phyloP scores from a whole-genome alignment of 1,140 invertebrate species.

The Palaemon carinicauda region DNA sequence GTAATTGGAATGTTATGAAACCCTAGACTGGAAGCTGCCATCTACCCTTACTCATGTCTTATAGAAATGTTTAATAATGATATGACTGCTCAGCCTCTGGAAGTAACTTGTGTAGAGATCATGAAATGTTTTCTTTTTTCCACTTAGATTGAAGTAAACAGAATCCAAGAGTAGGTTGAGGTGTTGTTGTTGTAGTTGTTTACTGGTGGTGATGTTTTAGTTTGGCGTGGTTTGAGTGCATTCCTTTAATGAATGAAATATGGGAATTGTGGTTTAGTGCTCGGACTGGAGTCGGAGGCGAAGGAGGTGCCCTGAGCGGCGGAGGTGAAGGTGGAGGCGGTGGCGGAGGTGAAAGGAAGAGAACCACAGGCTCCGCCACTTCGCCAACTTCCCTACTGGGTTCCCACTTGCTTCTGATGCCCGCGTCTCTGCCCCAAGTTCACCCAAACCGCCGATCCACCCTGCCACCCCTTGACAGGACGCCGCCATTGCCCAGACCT shows the following conservation, averaged over 20 bases:
- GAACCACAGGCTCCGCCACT: not conserved
- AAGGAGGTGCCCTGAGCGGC: slow-evolving; percentile 12
- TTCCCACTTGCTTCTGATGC: slow-evolving; percentile 12
- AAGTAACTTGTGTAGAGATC: not conserved
- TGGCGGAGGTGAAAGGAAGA: not conserved
- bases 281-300: not conserved
- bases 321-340: not conserved
- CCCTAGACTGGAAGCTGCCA: no score
- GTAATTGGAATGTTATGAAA: no score
- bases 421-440: slow-evolving; percentile 30
- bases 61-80: not conserved
- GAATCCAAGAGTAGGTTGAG: not conserved
- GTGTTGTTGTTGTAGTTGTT: not conserved
- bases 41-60: no score
- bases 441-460: slow-evolving; percentile 22
- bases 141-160: not conserved
- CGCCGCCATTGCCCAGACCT: slow-evolving; percentile 23
- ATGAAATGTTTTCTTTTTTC: not conserved
- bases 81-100: not conserved
- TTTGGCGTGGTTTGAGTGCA: not conserved
- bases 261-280: slow-evolving; percentile 26
- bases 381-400: slow-evolving; percentile 22
- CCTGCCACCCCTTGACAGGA: slow-evolving; percentile 22
- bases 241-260: not conserved
- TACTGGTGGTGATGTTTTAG: not conserved